phyloP scores from a whole-genome alignment of 2,888 invertebrate species.

The Ptilodon capucinus region DNA sequence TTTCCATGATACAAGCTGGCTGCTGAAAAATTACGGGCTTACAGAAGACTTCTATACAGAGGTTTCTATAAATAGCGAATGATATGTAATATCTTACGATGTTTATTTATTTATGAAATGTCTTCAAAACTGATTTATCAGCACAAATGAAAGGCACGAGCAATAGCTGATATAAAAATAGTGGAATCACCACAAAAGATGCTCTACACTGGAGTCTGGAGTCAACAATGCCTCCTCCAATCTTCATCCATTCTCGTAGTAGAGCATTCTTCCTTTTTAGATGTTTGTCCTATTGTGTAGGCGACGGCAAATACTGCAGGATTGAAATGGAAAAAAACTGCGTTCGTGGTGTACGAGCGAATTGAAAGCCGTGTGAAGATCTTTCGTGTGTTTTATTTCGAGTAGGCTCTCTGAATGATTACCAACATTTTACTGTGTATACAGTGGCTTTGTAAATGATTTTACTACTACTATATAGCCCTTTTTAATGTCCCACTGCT shows the following conservation, averaged over 20 bases:
- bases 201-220: slow-evolving; percentile 7
- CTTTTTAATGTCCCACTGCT: no score
- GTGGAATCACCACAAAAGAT: slow-evolving; percentile 8
- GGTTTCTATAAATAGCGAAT: no score
- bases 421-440: no score
- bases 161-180: neutral
- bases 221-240: slow-evolving; percentile 29
- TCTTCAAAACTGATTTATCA: neutral
- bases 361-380: slow-evolving; percentile 26
- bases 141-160: neutral
- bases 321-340: slow-evolving; percentile 43
- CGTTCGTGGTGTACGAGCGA: slow-evolving; percentile 24
- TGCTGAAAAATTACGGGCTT: no score
- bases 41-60: no score
- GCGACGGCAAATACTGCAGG: slow-evolving; percentile 46
- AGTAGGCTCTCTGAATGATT: slow-evolving; percentile 5
- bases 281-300: slow-evolving; percentile 50
- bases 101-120: no score
- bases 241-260: slow-evolving; percentile 19
- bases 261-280: slow-evolving; percentile 39
- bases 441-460: no score
- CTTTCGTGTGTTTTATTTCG: slow-evolving; percentile 13
- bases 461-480: no score
- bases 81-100: no score
- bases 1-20: no score